Evolutionary conservation across 64 coral and sea anemone species (phyloP), one percentile per base, ranked within the genome.

Genomic region (Montipora capricornis): DNA sequence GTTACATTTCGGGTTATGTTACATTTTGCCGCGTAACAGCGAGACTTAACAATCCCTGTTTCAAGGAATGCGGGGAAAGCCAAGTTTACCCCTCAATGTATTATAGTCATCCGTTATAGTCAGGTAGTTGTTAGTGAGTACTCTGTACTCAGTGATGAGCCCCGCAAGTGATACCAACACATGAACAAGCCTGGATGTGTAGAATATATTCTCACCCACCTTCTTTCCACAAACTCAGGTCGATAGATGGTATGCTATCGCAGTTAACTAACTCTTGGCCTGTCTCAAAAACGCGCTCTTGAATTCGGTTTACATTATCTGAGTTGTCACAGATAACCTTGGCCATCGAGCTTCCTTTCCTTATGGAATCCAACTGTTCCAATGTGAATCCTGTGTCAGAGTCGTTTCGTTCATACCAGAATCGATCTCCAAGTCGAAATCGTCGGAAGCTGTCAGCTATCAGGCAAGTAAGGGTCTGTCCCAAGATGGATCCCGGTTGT

Each of bases 191-290:
- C 37, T 37, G 1, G 1, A 2, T 37, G 37, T 37, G 2, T 37
- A 37, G 1, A 37, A 37, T 37, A 37, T 37, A 37, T 37, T 37
- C 20, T 74, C 71, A 62, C 80, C 17, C 22, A 66, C 80, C 80
- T 83, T 83, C 53, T 83, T 64, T 83, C 80, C 80, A 83, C 57
- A 83, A 83, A 45, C 45, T 67, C 57, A 83, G 16, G 80, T 83
- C 15, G 12, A 83, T 83, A 13, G 80, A 83, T 44, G 80, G 80
- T 16, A 83, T 83, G 6, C 15, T 14, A 64, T 83, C 55, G 58
- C 80, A 83, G 58, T 37, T 20, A 62, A 83, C 80, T 29, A 16
- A 14, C 14, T 64, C 57, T 29, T 16, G 14, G 5, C 57, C 37
- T 7, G 5, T 66, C 29, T 83, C 80, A 67, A 83, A 83, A 6